These are phyloP conservation scores for Tachyglossus aculeatus DNA, from an alignment of 2,797 vertebrate genomes.

Conservation along the genomic window DNA sequence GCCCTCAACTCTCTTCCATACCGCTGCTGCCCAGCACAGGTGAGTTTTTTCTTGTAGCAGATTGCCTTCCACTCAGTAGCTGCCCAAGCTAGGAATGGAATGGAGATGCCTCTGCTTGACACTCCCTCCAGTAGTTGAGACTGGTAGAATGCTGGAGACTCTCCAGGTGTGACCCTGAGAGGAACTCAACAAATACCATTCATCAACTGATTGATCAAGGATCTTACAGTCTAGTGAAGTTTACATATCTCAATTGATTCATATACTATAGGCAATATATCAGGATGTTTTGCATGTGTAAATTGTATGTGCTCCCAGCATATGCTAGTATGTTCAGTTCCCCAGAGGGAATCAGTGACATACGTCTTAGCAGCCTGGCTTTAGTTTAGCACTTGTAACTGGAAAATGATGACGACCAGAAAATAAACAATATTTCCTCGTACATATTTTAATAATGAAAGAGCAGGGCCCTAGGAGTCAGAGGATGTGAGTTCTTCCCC, in stretches of 20 bases:
- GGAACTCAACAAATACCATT: no score
- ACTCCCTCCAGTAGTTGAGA: no score
- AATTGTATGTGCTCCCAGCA: neutral
- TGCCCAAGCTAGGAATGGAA: no score
- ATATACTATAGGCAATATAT: neutral
- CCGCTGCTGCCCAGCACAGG: no score
- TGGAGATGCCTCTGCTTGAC: no score
- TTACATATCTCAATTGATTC: neutral
- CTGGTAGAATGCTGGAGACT: no score
- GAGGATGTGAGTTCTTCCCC: neutral
- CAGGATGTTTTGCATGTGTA: neutral
- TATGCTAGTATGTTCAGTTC: neutral
- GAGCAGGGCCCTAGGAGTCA: conserved; percentile 29
- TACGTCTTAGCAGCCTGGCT: neutral
- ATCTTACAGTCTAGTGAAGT: no score
- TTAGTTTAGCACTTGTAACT: neutral
- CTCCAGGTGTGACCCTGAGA: no score
- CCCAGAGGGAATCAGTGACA: neutral
- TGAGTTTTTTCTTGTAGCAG: no score
- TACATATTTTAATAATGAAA: neutral
- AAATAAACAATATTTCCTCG: neutral
- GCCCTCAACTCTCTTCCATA: no score
- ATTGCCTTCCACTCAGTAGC: no score
- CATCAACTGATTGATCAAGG: no score
- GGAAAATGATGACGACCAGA: neutral